Percentiles rank a stretch among this genome's conserved stretches.
Evolutionary conservation across 53 echinoderm and acorn worm species (phyloP).

Genomic region (Glandiceps talaboti): DNA sequence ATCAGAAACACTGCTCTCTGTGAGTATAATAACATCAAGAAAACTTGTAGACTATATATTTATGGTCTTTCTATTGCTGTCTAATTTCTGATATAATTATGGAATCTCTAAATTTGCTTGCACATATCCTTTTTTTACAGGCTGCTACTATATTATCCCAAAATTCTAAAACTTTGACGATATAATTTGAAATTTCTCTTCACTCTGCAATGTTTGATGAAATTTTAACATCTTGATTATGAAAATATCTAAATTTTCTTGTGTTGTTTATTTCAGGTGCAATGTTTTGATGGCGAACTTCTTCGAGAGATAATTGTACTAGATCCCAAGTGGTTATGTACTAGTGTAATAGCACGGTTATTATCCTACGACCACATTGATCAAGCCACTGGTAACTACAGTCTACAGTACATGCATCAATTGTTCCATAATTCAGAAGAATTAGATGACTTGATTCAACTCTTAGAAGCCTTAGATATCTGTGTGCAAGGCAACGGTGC

Average conservation of each 20-base stretch:
- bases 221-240: too few species aligned
- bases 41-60: too few species aligned
- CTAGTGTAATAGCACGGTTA: conserved; percentile 56
- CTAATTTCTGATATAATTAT: too few species aligned
- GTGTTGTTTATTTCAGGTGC: conserved; percentile 50
- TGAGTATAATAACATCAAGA: too few species aligned
- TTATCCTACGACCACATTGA: conserved; percentile 57
- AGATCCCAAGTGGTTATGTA: conserved; percentile 83
- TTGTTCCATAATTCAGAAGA: conserved; percentile 71
- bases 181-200: not conserved
- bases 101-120: too few species aligned
- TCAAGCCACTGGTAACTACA: conserved; percentile 87
- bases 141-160: too few species aligned
- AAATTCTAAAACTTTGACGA: not conserved
- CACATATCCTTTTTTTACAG: too few species aligned
- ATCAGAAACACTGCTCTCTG: too few species aligned
- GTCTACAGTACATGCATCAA: conserved; percentile 87
- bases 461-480: conserved; percentile 87
- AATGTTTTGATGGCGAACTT: conserved; percentile 85
- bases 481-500: conserved; percentile 57
- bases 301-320: conserved; percentile 86
- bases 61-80: too few species aligned
- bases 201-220: too few species aligned
- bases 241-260: too few species aligned
- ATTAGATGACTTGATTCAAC: conserved; percentile 56